These are phyloP conservation scores for Numenius phaeopus DNA, from an alignment of 2,797 vertebrate species.

Conservation along the genomic window DNA sequence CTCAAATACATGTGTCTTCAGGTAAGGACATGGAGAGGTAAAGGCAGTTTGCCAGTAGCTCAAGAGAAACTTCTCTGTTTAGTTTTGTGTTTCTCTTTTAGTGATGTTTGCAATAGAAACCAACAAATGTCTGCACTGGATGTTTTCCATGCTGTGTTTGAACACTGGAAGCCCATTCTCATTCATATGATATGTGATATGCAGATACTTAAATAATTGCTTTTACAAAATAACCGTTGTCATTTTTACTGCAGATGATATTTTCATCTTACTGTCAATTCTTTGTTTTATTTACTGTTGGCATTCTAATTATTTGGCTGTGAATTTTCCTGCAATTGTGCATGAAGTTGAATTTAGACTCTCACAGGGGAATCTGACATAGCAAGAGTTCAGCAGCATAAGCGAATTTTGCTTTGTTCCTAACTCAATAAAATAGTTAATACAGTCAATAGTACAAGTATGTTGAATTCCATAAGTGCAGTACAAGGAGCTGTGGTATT, in stretches of 20 bases:
- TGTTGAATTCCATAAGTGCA: not conserved
- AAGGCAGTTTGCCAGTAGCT: not conserved
- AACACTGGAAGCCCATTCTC: not conserved
- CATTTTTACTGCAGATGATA: conserved; percentile 1
- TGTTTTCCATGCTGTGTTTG: not conserved
- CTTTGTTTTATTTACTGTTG: not conserved
- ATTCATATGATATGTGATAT: not conserved
- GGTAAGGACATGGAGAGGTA: not conserved
- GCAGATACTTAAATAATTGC: not conserved
- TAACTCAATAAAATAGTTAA: not conserved
- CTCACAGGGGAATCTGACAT: not conserved
- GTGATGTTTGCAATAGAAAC: not conserved
- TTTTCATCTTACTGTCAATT: not conserved
- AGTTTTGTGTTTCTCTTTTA: not conserved
- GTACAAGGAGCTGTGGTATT: not conserved
- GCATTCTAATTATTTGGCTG: not conserved
- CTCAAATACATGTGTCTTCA: not conserved
- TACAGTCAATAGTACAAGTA: not conserved
- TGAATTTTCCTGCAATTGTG: not conserved
- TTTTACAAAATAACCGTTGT: not conserved
- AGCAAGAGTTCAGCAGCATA: not conserved
- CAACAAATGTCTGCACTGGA: not conserved
- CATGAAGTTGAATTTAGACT: not conserved
- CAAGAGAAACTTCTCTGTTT: not conserved
- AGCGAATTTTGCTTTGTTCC: not conserved